Evolutionary conservation across 2,888 invertebrate genomes (phyloP), one percentile per base, ranked within the genome.

Genomic region (Melangyna quadrimaculata): DNA sequence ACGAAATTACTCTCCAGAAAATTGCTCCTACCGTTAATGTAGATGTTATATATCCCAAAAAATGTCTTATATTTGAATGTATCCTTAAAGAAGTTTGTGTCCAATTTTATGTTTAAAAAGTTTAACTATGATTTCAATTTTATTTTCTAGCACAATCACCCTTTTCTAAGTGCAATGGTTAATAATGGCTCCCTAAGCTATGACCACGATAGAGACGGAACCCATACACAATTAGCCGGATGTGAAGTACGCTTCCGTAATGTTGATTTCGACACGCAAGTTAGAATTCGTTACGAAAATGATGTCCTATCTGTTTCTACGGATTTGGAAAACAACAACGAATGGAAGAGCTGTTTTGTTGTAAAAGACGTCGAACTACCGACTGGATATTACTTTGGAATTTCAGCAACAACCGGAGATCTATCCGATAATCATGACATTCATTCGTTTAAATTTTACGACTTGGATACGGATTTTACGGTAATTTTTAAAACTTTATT

Each of bases 151-250:
- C 99, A 99, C 92, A 97, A 97, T 90, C 99, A 99, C 94, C 99
- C 99, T 0, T 99, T 97, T 92, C 95, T 99, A 89, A 99, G 99
- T 72, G 98, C 97, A 3, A 99, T 99, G 99, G 94, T 99, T 3
- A 99, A 98, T 92, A 99, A 99, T 93, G 99, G 99, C 17, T 94
- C 96, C 2, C 93, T 98, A 83, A 96, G 96, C 91, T 99, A 99
- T 92, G 99, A 99, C 92, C 99, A 99, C 92, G 99, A 99, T 91
- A 93, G 97, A 55, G 99, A 99, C 93, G 99, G 99, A 59, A 99
- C 99, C 0, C 98, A 98, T 91, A 99, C 99, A 0, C 98, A 99
- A 92, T 92, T 99, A 35, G 96, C 98, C 17, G 99, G 99, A 29
- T 99, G 99, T 93, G 98, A 99, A 92, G 97, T 97, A 9, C 97